A percentile compares a stretch with the other conserved stretches of the same genome.
These are phyloP conservation scores for Lateolabrax maculatus DNA, from an alignment of 2,797 vertebrate species.

Conservation along the genomic window DNA sequence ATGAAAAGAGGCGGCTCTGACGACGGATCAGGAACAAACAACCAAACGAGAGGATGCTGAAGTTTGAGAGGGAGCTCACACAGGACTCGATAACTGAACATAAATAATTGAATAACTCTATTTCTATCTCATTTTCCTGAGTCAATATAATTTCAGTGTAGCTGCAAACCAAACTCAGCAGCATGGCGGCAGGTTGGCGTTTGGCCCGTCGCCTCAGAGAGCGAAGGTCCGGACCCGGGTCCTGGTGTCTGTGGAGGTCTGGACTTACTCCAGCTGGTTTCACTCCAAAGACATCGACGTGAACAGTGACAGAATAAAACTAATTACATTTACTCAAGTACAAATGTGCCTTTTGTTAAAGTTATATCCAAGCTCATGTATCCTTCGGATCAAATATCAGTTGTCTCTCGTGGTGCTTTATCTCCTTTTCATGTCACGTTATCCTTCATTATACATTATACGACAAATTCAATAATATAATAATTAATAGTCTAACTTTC, in stretches of 20 bases:
- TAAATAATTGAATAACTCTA: slow-evolving; percentile 6
- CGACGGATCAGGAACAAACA: neutral
- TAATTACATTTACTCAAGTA: neutral
- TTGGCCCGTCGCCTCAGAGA: neutral
- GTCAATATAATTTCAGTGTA: neutral
- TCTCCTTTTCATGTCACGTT: neutral
- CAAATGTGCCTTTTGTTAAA: too few species aligned
- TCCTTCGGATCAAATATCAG: too few species aligned
- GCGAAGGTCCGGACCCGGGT: too few species aligned
- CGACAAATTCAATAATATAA: too few species aligned
- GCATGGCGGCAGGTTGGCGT: too few species aligned
- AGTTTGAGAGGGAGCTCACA: neutral
- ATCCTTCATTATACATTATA: too few species aligned
- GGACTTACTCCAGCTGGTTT: neutral
- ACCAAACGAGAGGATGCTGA: neutral
- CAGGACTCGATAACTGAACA: neutral
- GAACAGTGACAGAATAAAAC: too few species aligned
- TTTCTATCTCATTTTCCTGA: neutral
- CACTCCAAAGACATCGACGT: neutral
- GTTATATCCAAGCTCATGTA: too few species aligned
- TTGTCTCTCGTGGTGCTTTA: too few species aligned
- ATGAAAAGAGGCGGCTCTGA: slow-evolving; percentile 3
- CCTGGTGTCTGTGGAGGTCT: too few species aligned
- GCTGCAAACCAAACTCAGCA: neutral
- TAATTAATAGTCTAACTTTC: too few species aligned